Evolutionary conservation across 2,888 invertebrate genomes (phyloP), one percentile per base, ranked within the genome.

Genomic region (Patella caerulea): DNA sequence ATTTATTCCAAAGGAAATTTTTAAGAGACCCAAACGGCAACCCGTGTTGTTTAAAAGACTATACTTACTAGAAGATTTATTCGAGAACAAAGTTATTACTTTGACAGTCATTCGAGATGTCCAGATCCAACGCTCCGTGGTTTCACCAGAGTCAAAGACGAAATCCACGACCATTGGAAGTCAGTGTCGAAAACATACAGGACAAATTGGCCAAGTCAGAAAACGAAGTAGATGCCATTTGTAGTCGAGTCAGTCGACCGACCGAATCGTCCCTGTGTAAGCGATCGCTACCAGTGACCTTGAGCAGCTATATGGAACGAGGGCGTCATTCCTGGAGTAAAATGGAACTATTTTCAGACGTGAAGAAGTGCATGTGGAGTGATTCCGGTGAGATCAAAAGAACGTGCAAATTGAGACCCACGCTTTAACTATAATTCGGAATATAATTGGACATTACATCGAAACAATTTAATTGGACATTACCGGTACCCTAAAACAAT

Each of bases 331-430:
- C 87, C 3, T 89, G 89, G 89, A 77, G 85, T 24, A 88, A 87
- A 80, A 88, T 88, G 89, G 86, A 87, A 54, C 82, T 88, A 15
- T 87, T 86, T 74, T 84, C 84, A 19, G 89, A 89, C 80, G 85
- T 85, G 76, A 87, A 88, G 75, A 86, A 86, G 45, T 87, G 87
- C 54, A 84, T 88, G 85, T 89, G 88, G 88, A 88, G 85, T 7
- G 78, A 78, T 1, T 74, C 79, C 19, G 88, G 88, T 1, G 78
- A 83, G 12, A 79, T 87, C 11, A 83, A 82, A 71, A 84, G 82
- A 73, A 77, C 74, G 11, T 88, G 86, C 78, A 87, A 88, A 77
- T 84, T 86, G 15, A 79, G 86, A 34, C 87, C 87, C 1, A 77
- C 55, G 45, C 7, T 45, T 9, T 45, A 45, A 45, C 7, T 45